Base-by-base conservation (phyloP, 2,888 invertebrate species). In the Tetramorium bicarinatum region DNA sequence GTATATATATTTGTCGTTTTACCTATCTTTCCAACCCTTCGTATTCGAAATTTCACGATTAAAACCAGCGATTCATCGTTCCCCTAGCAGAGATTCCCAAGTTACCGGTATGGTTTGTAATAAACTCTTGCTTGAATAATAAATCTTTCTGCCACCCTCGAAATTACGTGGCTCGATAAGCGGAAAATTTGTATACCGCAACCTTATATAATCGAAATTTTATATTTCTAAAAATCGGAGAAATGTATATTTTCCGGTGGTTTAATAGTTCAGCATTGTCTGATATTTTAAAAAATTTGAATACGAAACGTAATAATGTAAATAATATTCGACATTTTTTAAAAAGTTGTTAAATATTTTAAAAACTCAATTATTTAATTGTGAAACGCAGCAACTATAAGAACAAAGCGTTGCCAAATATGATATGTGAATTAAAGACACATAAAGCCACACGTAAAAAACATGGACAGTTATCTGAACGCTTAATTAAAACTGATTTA, bases 71-170 rank as follows among this genome's bases (percentile, higher is more conserved):
- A 69, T 87, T 62, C 47, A 49, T 49, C 38, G 34, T 82, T 85
- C 67, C 76, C 84, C 13, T 34, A 6, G 18, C 71, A 72, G 82
- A 87, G 79, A 88, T 87, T 84, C 72, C 81, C 44, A 82, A 83
- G 61, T 85, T 85, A 85, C 75, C 49, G 34, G n/a, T 79, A 83
- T 75, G 81, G 69, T 41, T 75, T 59, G 54, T 74, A 84, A 87
- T 84, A 85, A 87, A 85, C 76, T 82, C 76, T 82, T 75, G 64
- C 74, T 74, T n/a, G 74, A 82, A 82, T 83, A 84, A 89, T 74
- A 83, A 85, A 76, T 76, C 82, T 81, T 75, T 52, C 38, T 54
- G 44, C 61, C 82, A 72, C n/a, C 72, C 64, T 77, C 67, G 75
- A 87, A 84, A 81, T 72, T 64, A 81, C 25, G 4, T 4, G 4